Percentiles rank a stretch among this genome's conserved stretches.
phyloP scores from a whole-genome alignment of 1,140 invertebrate species.

The Lepidostoma basale region DNA sequence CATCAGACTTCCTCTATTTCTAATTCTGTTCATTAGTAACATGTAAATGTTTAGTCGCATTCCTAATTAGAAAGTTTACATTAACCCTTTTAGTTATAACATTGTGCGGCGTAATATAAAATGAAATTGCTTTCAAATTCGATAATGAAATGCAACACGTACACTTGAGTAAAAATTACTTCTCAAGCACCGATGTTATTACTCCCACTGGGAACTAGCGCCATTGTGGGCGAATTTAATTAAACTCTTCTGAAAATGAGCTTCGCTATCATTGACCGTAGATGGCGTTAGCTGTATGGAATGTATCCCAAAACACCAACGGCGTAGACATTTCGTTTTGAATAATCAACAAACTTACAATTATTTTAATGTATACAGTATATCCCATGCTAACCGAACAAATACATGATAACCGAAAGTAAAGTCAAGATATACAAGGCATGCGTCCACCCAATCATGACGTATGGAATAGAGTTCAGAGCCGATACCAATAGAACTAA shows the following conservation, averaged over 20 bases:
- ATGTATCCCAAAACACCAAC: not conserved
- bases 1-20: too few species aligned
- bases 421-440: not conserved
- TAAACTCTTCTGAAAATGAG: constrained; percentile 9
- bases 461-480: too few species aligned
- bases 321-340: not conserved
- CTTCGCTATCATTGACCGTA: constrained; percentile 7
- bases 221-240: not conserved
- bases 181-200: not conserved
- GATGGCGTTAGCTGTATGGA: not conserved
- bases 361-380: not conserved
- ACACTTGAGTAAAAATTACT: not conserved
- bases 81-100: not conserved
- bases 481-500: too few species aligned
- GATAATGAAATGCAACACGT: not conserved
- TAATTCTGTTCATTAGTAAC: too few species aligned
- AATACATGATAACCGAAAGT: not conserved
- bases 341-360: not conserved
- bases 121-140: too few species aligned
- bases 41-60: not conserved
- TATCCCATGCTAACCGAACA: too few species aligned
- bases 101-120: too few species aligned
- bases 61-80: not conserved
- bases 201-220: not conserved
- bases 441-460: too few species aligned